Conservation (phyloP, 2,797 vertebrate genomes). For the Sternarchorhynchus goeldii region DNA sequence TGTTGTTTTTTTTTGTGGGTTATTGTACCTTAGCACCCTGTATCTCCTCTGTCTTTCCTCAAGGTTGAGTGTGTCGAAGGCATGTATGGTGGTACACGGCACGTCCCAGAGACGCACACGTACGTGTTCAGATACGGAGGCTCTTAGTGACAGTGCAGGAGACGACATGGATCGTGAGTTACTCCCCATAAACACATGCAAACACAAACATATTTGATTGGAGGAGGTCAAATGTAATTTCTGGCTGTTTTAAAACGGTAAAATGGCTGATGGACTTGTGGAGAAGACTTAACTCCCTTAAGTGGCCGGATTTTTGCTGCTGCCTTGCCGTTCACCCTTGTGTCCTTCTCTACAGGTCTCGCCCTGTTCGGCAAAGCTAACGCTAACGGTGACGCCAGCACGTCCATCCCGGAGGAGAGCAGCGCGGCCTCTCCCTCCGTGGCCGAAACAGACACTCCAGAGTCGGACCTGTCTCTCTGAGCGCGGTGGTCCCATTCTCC, state of each 20-base stretch:
- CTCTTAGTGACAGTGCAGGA: conserved; percentile 67
- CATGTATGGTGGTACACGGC: conserved; percentile 71
- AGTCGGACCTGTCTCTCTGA: conserved; percentile 82
- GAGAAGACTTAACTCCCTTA: too few species aligned
- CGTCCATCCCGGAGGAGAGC: conserved; percentile 83
- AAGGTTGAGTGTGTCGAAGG: conserved; percentile 77
- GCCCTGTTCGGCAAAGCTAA: conserved; percentile 74
- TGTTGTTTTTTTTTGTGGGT: not conserved
- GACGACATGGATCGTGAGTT: conserved; percentile 85
- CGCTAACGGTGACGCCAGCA: conserved; percentile 82
- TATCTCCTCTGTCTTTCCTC: not conserved
- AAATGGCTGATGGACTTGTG: too few species aligned
- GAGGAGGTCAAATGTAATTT: not conserved
- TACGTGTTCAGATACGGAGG: conserved; percentile 80
- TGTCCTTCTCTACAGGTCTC: conserved; percentile 68
- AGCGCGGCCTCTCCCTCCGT: conserved; percentile 66
- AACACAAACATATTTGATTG: conserved; percentile 7
- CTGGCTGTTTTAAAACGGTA: not conserved
- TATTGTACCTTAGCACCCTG: not conserved
- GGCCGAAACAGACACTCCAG: conserved; percentile 79
- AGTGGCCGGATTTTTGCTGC: not conserved
- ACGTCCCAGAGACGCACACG: conserved; percentile 73
- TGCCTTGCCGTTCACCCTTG: not conserved
- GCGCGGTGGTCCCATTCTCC: not conserved
- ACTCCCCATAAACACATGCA: not conserved